A percentile compares a stretch with the other conserved stretches of the same genome.
These are phyloP conservation scores for Spheniscus mendiculus DNA, from an alignment of 2,113 vertebrate genomes.

Conservation along the genomic window DNA sequence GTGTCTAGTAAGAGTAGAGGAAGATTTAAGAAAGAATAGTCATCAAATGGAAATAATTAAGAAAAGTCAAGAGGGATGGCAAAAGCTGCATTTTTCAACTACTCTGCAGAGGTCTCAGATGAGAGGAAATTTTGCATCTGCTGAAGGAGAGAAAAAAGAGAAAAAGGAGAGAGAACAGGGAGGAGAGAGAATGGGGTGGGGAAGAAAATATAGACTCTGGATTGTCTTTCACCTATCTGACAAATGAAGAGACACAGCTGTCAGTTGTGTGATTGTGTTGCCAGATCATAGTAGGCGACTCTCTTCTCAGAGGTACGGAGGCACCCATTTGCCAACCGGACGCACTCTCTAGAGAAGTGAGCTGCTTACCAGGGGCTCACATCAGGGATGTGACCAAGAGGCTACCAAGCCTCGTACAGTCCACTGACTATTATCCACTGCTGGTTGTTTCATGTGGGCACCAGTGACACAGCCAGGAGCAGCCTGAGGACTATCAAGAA, in stretches of 20 bases:
- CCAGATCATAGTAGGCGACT: too few relatives aligned
- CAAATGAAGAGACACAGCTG: not conserved
- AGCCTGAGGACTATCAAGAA: too few relatives aligned
- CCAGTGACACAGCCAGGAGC: too few relatives aligned
- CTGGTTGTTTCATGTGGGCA: too few relatives aligned
- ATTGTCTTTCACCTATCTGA: not conserved
- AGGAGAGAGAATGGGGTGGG: not conserved
- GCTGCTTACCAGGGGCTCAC: too few relatives aligned
- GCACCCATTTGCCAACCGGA: too few relatives aligned
- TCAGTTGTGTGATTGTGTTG: not conserved
- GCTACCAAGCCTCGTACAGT: too few relatives aligned
- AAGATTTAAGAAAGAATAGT: not conserved
- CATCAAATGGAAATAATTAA: not conserved
- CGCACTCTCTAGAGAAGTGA: too few relatives aligned
- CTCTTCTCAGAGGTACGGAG: too few relatives aligned
- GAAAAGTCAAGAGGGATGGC: not conserved
- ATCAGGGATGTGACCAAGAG: too few relatives aligned
- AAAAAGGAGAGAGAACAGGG: not conserved
- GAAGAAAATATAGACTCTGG: not conserved
- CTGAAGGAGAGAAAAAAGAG: not conserved
- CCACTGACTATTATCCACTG: too few relatives aligned
- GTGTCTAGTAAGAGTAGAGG: not conserved
- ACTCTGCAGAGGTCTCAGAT: not conserved
- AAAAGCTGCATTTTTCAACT: not conserved
- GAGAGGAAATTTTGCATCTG: not conserved